These are phyloP conservation scores for Bettongia penicillata DNA, from an alignment of 2,113 vertebrate genomes.

Conservation along the genomic window DNA sequence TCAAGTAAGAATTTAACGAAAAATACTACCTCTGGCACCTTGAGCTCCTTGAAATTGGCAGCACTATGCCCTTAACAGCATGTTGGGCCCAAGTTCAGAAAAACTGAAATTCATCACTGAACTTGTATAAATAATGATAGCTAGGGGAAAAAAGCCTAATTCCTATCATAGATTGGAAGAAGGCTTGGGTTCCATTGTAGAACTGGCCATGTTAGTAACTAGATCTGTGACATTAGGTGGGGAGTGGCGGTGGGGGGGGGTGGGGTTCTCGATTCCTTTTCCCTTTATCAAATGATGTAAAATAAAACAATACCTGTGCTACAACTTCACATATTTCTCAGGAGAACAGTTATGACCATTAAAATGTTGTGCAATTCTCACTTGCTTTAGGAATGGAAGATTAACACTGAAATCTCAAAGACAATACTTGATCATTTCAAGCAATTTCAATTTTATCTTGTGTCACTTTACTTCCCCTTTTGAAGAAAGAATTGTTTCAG, in stretches of 20 bases:
- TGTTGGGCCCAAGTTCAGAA: background rate
- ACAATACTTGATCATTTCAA: slow-evolving; percentile 56
- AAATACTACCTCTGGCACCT: background rate
- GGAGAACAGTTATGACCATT: slow-evolving; percentile 32
- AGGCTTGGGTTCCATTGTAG: background rate
- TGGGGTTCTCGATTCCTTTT: background rate
- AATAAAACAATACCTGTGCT: background rate
- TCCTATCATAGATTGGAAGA: background rate
- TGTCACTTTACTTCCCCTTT: slow-evolving; percentile 32
- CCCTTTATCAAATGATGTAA: background rate
- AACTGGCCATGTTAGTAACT: background rate
- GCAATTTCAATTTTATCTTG: slow-evolving; percentile 61
- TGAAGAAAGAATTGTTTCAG: slow-evolving; percentile 57
- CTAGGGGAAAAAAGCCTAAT: background rate
- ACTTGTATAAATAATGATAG: background rate
- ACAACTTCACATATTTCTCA: background rate
- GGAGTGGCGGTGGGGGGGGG: too few species aligned
- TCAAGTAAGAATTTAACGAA: background rate
- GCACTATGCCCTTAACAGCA: background rate
- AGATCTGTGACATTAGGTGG: background rate
- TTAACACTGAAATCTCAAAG: slow-evolving; percentile 55
- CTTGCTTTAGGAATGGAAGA: slow-evolving; percentile 26
- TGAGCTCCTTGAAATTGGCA: slow-evolving; percentile 11
- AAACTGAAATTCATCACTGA: slow-evolving; percentile 43
- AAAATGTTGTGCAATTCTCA: slow-evolving; percentile 39